A percentile compares a stretch with the other conserved stretches of the same genome.
phyloP scores from a whole-genome alignment of 2,797 vertebrate genomes.

The Platalea minor region DNA sequence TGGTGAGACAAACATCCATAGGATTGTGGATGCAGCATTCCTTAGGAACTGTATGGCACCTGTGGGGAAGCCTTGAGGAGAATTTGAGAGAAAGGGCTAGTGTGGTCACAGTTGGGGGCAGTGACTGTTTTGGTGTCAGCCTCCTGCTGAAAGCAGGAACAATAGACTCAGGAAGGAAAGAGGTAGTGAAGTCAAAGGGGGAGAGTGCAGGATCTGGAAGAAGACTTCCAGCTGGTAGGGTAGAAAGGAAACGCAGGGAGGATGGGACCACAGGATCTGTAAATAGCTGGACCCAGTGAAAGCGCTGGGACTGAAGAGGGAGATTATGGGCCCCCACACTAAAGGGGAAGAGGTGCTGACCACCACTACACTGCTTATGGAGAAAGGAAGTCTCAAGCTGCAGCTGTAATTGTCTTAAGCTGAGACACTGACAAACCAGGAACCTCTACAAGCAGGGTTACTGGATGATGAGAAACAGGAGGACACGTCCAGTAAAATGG shows the following conservation, averaged over 20 bases:
- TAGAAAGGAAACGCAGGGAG: not conserved
- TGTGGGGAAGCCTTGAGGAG: not conserved
- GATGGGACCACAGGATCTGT: not conserved
- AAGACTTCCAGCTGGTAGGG: not conserved
- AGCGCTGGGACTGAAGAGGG: not conserved
- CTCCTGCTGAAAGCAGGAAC: conserved; percentile 4
- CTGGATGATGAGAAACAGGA: not conserved
- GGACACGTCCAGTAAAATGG: not conserved
- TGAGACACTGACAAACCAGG: not conserved
- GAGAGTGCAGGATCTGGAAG: not conserved
- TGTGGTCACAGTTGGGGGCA: not conserved
- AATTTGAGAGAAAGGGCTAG: not conserved
- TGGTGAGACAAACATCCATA: not conserved
- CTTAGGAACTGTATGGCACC: not conserved
- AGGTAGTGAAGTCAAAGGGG: not conserved
- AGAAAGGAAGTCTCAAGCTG: not conserved
- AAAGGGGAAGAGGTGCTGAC: not conserved
- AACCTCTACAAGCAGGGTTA: not conserved
- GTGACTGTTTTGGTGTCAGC: not conserved
- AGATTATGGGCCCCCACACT: not conserved
- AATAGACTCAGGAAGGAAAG: conserved; percentile 46
- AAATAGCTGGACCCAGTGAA: not conserved
- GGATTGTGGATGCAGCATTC: not conserved
- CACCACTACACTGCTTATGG: not conserved
- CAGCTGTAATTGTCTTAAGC: not conserved